phyloP scores from a whole-genome alignment of 2,113 vertebrate genomes.

The Taxidea taxus region DNA sequence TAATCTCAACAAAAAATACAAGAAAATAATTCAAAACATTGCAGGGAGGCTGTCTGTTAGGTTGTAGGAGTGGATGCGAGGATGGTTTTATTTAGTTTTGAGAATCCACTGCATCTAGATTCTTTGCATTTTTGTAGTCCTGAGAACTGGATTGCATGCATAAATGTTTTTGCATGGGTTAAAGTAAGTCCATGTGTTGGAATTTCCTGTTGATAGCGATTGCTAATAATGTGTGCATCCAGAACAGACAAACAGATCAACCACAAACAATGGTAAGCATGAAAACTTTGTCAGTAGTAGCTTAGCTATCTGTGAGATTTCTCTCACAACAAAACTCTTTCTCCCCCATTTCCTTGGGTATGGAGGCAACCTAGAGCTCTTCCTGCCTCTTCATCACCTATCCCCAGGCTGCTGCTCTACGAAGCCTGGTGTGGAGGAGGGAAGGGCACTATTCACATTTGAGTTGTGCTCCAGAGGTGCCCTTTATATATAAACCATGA shows the following conservation, averaged over 20 bases:
- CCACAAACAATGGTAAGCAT: neutral
- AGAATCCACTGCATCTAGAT: neutral
- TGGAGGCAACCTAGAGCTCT: neutral
- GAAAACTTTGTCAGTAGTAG: neutral
- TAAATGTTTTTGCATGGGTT: neutral
- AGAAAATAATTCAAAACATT: neutral
- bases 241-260: neutral
- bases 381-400: neutral
- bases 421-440: neutral
- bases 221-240: neutral
- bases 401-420: neutral
- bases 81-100: neutral
- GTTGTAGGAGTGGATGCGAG: neutral
- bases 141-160: neutral
- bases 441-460: too few relatives aligned
- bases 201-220: neutral
- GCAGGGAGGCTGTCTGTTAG: neutral
- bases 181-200: neutral
- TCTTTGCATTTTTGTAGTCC: neutral
- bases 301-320: neutral
- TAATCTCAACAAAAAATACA: neutral
- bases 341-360: neutral
- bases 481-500: neutral
- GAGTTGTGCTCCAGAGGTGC: too few relatives aligned
- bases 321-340: neutral